Evolutionary conservation across 2,797 vertebrate genomes (phyloP).

Genomic region (Lacerta bilineata): DNA sequence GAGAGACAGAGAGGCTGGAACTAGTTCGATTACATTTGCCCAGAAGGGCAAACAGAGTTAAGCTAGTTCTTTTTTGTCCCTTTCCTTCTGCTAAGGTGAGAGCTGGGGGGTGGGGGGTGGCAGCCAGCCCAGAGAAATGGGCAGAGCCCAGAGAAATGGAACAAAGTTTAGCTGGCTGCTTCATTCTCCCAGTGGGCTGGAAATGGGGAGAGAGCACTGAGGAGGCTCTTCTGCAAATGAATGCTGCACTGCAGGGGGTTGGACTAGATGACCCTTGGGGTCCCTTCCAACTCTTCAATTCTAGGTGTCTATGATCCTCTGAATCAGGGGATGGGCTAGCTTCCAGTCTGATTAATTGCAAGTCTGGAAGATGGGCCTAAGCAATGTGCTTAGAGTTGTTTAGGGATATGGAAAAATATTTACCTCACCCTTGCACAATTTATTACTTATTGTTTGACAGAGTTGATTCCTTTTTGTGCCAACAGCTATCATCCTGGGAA

Average conservation of each 20-base stretch:
- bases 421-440: conserved; percentile 76
- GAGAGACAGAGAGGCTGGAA: neutral
- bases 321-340: neutral
- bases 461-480: conserved; percentile 70
- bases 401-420: conserved; percentile 77
- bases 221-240: too few relatives aligned
- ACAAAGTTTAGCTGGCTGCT: neutral
- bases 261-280: neutral
- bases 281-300: too few relatives aligned
- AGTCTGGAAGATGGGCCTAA: conserved; percentile 39
- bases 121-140: too few relatives aligned
- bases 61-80: neutral
- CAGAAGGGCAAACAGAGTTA: neutral
- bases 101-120: too few relatives aligned
- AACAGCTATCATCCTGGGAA: conserved; percentile 75
- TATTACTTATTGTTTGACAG: conserved; percentile 78
- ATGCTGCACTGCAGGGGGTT: neutral
- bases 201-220: neutral
- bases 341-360: neutral
- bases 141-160: neutral
- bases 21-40: neutral
- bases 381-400: conserved; percentile 74
- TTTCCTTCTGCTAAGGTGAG: neutral
- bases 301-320: too few relatives aligned
- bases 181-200: neutral